These are phyloP conservation scores for Drosophila neonasuta DNA, from an alignment of 2,888 invertebrate genomes.

Conservation along the genomic window DNA sequence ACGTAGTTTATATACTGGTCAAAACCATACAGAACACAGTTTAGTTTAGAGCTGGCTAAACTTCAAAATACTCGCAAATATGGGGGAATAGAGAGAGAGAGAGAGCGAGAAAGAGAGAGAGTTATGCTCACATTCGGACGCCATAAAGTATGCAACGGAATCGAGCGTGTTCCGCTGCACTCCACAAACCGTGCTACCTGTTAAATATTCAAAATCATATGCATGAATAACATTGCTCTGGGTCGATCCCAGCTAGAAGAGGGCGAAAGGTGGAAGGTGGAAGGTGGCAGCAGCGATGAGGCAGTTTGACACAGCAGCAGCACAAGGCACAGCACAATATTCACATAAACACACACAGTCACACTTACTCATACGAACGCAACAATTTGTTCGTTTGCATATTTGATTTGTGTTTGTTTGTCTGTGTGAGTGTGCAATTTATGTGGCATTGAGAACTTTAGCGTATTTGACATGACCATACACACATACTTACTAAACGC, in stretches of 20 bases:
- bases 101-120: constrained; percentile 17
- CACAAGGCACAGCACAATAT: constrained; percentile 11
- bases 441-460: constrained; percentile 73
- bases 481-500: constrained; percentile 35
- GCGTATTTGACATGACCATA: constrained; percentile 66
- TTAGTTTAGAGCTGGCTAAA: constrained; percentile 8
- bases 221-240: constrained; percentile 57
- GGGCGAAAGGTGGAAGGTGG: constrained; percentile 1
- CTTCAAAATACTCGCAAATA: constrained; percentile 18
- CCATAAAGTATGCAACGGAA: constrained; percentile 68
- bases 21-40: neutral
- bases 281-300: constrained; percentile 5
- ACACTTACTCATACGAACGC: constrained; percentile 22
- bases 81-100: constrained; percentile 25
- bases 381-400: constrained; percentile 71
- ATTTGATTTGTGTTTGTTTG: constrained; percentile 67
- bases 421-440: constrained; percentile 62
- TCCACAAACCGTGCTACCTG: constrained; percentile 52
- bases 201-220: constrained; percentile 77
- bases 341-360: constrained; percentile 17
- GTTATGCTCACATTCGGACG: constrained; percentile 24
- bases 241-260: constrained; percentile 14
- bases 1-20: constrained; percentile 2
- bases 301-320: constrained; percentile 38
- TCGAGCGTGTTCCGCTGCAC: constrained; percentile 50